Base-by-base conservation (phyloP, 64 coral and sea anemone genomes). In the Pocillopora damicornis region DNA sequence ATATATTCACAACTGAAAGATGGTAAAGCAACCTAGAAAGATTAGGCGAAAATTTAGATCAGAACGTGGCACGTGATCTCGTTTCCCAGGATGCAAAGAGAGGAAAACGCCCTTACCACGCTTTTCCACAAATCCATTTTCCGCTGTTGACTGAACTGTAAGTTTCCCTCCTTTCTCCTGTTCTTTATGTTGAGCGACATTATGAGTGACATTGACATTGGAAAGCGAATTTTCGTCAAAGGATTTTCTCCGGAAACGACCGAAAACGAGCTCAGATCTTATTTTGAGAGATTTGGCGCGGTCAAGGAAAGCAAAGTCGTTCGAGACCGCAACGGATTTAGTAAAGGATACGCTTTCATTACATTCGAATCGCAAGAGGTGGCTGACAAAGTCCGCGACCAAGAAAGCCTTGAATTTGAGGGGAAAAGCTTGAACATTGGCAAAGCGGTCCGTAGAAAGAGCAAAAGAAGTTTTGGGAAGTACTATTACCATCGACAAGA, bases 201-300 rank as follows among this genome's bases (percentile, higher is more conserved):
- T 51, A 97, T 98, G 90, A 90, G 88, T 68, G 93, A 99, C 87
- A 89, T 86, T 72, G 93, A 99, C 66, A 92, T 95, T 74, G 86
- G 87, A 61, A 95, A 99, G 60, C 93, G 97, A 80, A 99, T 99
- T 79, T 99, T 99, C 88, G 93, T 99, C 12, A 99, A 99, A 66
- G 97, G 97, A 18, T 99, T 99, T 86, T 89, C 93, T 26, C 87
- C 90, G 16, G 97, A 99, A 78, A 99, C 97, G 16, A 99, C 97
- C 5, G 97, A 99, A 83, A 95, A 79, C 80, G 97, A 99, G 72
- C 90, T 99, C 22, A 87, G 90, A 66, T 78, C 74, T 89, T 99
- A 95, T 81, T 99, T 99, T 72, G 93, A 99, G 91, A 90, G 89
- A 45, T 99, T 86, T 60, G 97, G 97, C 61, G 67, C 87, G 2